Evolutionary conservation across 2,113 vertebrate genomes (phyloP).

Genomic region (Eonycteris spelaea): DNA sequence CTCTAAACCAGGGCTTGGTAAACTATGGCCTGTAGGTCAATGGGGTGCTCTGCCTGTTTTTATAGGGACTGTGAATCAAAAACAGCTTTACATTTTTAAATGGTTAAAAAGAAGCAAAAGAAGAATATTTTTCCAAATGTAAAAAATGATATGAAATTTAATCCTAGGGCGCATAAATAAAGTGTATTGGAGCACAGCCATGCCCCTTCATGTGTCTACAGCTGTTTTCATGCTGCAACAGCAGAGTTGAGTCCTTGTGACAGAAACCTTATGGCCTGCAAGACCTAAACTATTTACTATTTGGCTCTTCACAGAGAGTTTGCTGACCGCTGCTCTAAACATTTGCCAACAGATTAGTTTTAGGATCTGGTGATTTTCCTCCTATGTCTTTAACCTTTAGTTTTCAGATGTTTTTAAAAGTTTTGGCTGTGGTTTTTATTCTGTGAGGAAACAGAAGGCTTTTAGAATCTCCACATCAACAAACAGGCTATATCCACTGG

Average conservation of each 20-base stretch:
- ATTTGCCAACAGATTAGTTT: neutral
- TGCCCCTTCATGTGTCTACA: neutral
- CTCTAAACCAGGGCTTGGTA: neutral
- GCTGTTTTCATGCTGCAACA: neutral
- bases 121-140: neutral
- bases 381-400: neutral
- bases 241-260: neutral
- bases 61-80: neutral
- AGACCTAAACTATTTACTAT: neutral
- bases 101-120: neutral
- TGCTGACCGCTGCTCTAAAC: neutral
- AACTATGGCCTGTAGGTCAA: neutral
- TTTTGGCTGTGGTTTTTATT: slow-evolving; percentile 18
- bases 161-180: neutral
- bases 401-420: slow-evolving; percentile 11
- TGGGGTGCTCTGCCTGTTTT: neutral
- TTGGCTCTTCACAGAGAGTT: slow-evolving; percentile 8
- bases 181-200: neutral
- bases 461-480: slow-evolving; percentile 10
- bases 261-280: neutral
- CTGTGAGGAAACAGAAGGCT: neutral
- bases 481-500: neutral
- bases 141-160: slow-evolving; percentile 2
- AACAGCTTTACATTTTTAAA: neutral
- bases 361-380: neutral